A percentile compares a stretch with the other conserved stretches of the same genome.
These are phyloP conservation scores for Lophius piscatorius DNA, from an alignment of 2,113 vertebrate genomes.

Conservation along the genomic window DNA sequence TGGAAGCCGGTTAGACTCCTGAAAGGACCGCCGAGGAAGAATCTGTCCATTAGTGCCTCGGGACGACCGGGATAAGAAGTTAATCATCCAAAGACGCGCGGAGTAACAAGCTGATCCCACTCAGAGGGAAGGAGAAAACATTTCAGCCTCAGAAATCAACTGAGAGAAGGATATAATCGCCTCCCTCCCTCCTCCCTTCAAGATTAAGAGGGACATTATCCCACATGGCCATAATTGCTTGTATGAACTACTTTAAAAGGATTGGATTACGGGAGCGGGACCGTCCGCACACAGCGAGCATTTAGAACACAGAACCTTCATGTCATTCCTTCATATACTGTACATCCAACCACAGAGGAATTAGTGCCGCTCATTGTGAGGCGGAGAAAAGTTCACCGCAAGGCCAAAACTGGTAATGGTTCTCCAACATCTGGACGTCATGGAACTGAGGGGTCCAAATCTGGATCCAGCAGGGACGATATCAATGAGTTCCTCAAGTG, in stretches of 20 bases:
- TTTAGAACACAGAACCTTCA: slow-evolving; percentile 22
- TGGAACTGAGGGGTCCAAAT: slow-evolving; percentile 1
- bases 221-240: slow-evolving; percentile 74
- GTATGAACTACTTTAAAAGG: slow-evolving; percentile 81
- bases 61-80: slow-evolving; percentile 17
- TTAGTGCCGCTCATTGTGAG: slow-evolving; percentile 7
- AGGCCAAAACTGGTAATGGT: not conserved
- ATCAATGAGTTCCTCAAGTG: not conserved
- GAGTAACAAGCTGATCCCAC: slow-evolving; percentile 33
- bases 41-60: slow-evolving; percentile 52
- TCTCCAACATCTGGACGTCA: slow-evolving; percentile 8
- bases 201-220: slow-evolving; percentile 80
- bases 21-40: slow-evolving; percentile 16
- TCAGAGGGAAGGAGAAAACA: slow-evolving; percentile 56
- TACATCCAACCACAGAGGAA: slow-evolving; percentile 10
- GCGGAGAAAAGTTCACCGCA: slow-evolving; percentile 22
- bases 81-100: slow-evolving; percentile 50
- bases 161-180: slow-evolving; percentile 55
- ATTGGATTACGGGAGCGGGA: slow-evolving; percentile 70
- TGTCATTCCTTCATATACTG: slow-evolving; percentile 8
- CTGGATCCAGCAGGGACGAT: not conserved
- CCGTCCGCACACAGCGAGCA: slow-evolving; percentile 18
- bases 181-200: slow-evolving; percentile 21
- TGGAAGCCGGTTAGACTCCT: slow-evolving; percentile 28
- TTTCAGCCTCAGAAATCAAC: slow-evolving; percentile 59